Conservation (phyloP, 35 echinoderm and acorn worm genomes). For the Ophioderma brevispina region DNA sequence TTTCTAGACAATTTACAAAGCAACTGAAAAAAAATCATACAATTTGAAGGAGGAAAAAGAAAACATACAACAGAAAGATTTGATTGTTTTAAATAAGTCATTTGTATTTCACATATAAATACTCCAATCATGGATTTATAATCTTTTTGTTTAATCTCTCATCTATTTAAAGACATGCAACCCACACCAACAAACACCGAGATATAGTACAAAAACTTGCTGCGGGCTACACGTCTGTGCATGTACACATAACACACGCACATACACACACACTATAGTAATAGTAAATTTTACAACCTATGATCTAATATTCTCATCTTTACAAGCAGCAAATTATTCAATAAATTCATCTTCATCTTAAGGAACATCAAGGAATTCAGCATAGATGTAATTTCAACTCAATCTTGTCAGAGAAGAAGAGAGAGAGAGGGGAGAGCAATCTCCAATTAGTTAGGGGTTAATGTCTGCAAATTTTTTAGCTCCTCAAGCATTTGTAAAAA, state of each 20-base stretch:
- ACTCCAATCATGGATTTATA: background rate
- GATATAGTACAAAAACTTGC: background rate
- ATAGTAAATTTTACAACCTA: too few relatives aligned
- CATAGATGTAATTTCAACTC: too few relatives aligned
- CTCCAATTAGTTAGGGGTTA: too few relatives aligned
- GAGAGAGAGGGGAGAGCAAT: too few relatives aligned
- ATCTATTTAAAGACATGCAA: background rate
- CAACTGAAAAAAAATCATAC: background rate
- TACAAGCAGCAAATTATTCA: too few relatives aligned
- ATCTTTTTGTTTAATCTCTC: background rate
- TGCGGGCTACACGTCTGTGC: background rate
- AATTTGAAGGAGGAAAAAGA: background rate
- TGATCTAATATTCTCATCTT: too few relatives aligned
- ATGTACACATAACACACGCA: background rate
- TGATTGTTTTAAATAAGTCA: background rate
- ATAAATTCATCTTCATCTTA: too few relatives aligned
- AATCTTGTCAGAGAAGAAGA: too few relatives aligned
- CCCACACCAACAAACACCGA: background rate
- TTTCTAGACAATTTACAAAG: background rate
- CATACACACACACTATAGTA: background rate
- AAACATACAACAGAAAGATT: background rate
- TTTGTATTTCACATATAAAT: constrained; percentile 15
- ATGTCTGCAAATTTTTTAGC: too few relatives aligned
- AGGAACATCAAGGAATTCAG: too few relatives aligned
- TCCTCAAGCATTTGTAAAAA: too few relatives aligned